Conservation (phyloP, 2,113 vertebrate species). For the Tragelaphus buxtoni region DNA sequence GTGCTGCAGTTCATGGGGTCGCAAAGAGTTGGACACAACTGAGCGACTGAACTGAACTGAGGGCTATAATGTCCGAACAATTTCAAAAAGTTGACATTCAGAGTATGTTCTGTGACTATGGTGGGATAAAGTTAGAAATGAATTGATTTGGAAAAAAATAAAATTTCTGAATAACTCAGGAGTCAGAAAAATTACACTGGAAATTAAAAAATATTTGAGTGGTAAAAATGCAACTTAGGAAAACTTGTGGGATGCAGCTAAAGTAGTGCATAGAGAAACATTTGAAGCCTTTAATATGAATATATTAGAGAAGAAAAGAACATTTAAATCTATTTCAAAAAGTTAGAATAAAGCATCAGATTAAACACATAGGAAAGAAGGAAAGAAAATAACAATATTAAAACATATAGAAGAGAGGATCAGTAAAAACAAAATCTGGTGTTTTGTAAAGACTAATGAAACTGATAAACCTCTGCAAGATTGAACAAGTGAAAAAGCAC, state of each 20-base stretch:
- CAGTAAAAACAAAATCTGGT: background rate
- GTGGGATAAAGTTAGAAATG: background rate
- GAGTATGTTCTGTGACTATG: background rate
- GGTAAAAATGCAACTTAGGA: background rate
- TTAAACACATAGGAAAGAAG: background rate
- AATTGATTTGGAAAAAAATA: background rate
- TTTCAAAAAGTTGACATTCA: background rate
- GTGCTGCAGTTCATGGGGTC: no score
- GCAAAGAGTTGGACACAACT: no score
- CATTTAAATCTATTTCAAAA: constrained; percentile 10
- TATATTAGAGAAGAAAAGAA: background rate
- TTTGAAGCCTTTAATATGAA: background rate
- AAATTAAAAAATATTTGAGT: constrained; percentile 3
- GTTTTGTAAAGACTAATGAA: background rate
- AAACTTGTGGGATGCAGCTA: background rate
- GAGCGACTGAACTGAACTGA: no score
- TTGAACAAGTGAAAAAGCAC: background rate
- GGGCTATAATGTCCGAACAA: background rate
- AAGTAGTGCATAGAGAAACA: background rate
- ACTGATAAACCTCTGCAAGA: background rate
- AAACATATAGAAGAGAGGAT: background rate
- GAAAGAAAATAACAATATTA: background rate
- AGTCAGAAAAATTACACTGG: background rate
- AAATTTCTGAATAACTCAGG: background rate
- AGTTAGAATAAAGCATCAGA: background rate